Base-by-base conservation (phyloP, 2,888 invertebrate genomes). In the Crioceris asparagi region DNA sequence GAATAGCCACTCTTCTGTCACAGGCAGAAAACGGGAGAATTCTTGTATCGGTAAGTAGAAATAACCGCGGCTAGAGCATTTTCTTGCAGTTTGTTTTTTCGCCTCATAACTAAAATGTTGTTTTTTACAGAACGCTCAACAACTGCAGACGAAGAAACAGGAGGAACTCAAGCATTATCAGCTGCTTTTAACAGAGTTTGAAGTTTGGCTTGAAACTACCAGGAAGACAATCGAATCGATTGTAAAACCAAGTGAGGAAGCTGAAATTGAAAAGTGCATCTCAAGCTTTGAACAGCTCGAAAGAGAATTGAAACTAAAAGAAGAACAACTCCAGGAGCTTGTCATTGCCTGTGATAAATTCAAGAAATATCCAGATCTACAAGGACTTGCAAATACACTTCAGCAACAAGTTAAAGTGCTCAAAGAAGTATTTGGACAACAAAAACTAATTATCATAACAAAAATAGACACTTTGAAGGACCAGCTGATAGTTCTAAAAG, bases 1-100 rank as follows among this genome's bases (percentile, higher is more conserved):
- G 78, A 47, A 77, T 85, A 41, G 68, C 72, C 35, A 72, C 74
- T 37, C 68, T 87, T 25, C 59, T 81, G 36, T 67, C 71, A 1
- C 79, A 84, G 54, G 79, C 83, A 1, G 74, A 80, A 36, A 75
- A 79, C 57, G 82, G 83, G 41, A 69, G 56, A 25, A 51, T 51
- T 35, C 48, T 59, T 17, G 51, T 64, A 32, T 49, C 53, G 50
- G 64, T 65, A 54, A 54, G 56, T 51, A 10, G 27, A 14, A 21
- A 26, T 27, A 23, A 21, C 10, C 21, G 21, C 21, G 7, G 10
- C 6, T 7, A 21, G 10, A 7, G 21, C 7, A 10, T 7, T 6
- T 21, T 21, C 10, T n/a, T n/a, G n/a, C n/a, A n/a, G n/a, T n/a
- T n/a, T n/a, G n/a, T n/a, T n/a, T n/a, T 27, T 27, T 27, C 12